Conservation (phyloP, 1,140 invertebrate genomes). For the Papilio helenus region DNA sequence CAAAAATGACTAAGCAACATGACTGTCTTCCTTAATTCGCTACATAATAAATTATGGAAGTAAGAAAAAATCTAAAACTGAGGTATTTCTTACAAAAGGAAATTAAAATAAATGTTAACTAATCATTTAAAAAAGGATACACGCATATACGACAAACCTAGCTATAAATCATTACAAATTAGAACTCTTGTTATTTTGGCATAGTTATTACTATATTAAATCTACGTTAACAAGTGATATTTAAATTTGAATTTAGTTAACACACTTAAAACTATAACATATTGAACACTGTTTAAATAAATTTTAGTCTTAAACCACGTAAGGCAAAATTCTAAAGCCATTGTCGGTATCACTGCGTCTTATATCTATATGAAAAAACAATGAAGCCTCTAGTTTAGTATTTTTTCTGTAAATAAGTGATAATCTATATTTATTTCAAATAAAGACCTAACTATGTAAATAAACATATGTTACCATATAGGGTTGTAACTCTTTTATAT, state of each 20-base stretch:
- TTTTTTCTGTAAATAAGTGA: neutral
- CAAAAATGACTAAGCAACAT: conserved; percentile 75
- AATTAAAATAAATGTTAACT: conserved; percentile 42
- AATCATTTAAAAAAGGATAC: conserved; percentile 1
- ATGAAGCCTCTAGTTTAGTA: conserved; percentile 1
- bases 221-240: conserved; percentile 18
- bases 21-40: conserved; percentile 66
- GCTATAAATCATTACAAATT: conserved; percentile 4
- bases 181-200: conserved; percentile 34
- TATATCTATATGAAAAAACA: neutral
- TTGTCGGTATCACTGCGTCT: conserved; percentile 34
- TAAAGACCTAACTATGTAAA: too few relatives aligned
- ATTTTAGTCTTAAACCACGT: neutral
- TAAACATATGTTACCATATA: too few relatives aligned
- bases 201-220: conserved; percentile 4
- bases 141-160: neutral
- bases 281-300: too few relatives aligned
- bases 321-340: conserved; percentile 51
- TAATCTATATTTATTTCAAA: too few relatives aligned
- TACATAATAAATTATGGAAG: conserved; percentile 61
- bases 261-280: conserved; percentile 4
- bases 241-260: neutral
- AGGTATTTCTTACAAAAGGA: conserved; percentile 61
- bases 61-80: conserved; percentile 50
- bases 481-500: neutral